A percentile compares a stretch with the other conserved stretches of the same genome.
These are phyloP conservation scores for Carcinoscorpius rotundicauda DNA, from an alignment of 1,140 invertebrate genomes.

Conservation along the genomic window DNA sequence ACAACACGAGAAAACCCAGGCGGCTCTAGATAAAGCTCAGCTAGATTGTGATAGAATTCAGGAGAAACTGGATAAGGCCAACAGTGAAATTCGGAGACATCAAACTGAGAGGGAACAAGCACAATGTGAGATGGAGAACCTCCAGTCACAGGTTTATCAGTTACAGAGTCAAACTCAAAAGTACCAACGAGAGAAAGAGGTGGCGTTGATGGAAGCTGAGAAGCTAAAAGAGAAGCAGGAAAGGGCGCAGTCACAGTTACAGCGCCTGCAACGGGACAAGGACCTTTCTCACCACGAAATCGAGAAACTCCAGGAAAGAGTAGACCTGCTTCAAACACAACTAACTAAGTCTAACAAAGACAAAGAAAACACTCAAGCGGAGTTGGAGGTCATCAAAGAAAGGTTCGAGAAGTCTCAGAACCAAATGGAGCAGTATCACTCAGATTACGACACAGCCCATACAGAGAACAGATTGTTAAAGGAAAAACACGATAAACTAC, in stretches of 20 bases:
- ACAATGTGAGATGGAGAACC: slow-evolving; percentile 59
- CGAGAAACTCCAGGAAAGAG: slow-evolving; percentile 61
- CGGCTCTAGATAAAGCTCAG: slow-evolving; percentile 75
- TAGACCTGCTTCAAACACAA: slow-evolving; percentile 66
- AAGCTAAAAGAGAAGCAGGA: slow-evolving; percentile 76
- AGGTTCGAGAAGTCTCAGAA: slow-evolving; percentile 63
- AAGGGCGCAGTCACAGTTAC: slow-evolving; percentile 57
- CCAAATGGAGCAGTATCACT: slow-evolving; percentile 41
- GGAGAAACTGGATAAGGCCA: slow-evolving; percentile 72
- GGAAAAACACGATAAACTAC: slow-evolving; percentile 76
- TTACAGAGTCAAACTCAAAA: slow-evolving; percentile 67
- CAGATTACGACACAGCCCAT: slow-evolving; percentile 64
- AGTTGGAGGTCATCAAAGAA: slow-evolving; percentile 72
- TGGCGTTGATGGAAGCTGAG: slow-evolving; percentile 67
- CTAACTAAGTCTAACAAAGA: slow-evolving; percentile 68
- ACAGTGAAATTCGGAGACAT: slow-evolving; percentile 65
- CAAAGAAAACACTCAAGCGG: slow-evolving; percentile 63
- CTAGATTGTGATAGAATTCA: slow-evolving; percentile 79
- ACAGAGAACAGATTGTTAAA: slow-evolving; percentile 82
- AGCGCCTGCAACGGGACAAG: slow-evolving; percentile 72
- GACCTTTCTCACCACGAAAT: slow-evolving; percentile 67
- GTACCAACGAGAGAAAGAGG: slow-evolving; percentile 78
- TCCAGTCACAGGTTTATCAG: slow-evolving; percentile 79
- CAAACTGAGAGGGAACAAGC: slow-evolving; percentile 67
- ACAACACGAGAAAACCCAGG: slow-evolving; percentile 80